Percentiles rank a stretch among this genome's conserved stretches.
phyloP scores from a whole-genome alignment of 2,888 invertebrate species.

The Pheosia gnoma region DNA sequence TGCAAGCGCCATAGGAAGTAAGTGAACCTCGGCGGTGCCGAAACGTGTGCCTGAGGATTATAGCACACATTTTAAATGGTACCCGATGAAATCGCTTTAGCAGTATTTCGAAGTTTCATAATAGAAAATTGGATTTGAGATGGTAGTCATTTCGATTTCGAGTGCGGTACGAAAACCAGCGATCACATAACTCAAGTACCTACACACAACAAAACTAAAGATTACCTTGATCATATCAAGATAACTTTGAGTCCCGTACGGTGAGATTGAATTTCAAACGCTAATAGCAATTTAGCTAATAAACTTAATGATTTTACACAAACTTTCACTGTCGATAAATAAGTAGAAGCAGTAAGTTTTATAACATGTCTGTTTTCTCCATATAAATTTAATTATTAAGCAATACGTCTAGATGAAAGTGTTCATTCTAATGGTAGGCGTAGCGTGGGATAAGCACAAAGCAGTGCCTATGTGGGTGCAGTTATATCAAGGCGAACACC shows the following conservation, averaged over 20 bases:
- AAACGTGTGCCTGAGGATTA: conserved; percentile 43
- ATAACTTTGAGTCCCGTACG: conserved; percentile 33
- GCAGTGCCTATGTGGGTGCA: conserved; percentile 64
- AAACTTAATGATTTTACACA: neutral
- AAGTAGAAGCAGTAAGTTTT: conserved; percentile 24
- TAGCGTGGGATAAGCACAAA: conserved; percentile 67
- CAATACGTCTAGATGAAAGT: conserved; percentile 73
- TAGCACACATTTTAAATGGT: conserved; percentile 26
- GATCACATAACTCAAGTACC: conserved; percentile 5
- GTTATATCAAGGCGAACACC: conserved; percentile 67
- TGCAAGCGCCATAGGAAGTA: conserved; percentile 62
- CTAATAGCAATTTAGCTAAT: conserved; percentile 6
- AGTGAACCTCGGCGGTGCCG: conserved; percentile 56
- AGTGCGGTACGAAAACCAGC: conserved; percentile 1
- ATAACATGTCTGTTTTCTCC: conserved; percentile 46
- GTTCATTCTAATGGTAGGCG: conserved; percentile 64
- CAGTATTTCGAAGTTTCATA: conserved; percentile 21
- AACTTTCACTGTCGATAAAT: conserved; percentile 22
- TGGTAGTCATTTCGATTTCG: conserved; percentile 3
- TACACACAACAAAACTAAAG: conserved; percentile 21
- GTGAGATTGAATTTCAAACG: conserved; percentile 11
- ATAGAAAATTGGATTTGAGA: conserved; percentile 15
- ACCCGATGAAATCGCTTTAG: conserved; percentile 22
- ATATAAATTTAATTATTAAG: conserved; percentile 62
- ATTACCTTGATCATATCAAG: conserved; percentile 47